Evolutionary conservation across 2,888 invertebrate genomes (phyloP), one percentile per base, ranked within the genome.

Genomic region (Vesta saturnalis): DNA sequence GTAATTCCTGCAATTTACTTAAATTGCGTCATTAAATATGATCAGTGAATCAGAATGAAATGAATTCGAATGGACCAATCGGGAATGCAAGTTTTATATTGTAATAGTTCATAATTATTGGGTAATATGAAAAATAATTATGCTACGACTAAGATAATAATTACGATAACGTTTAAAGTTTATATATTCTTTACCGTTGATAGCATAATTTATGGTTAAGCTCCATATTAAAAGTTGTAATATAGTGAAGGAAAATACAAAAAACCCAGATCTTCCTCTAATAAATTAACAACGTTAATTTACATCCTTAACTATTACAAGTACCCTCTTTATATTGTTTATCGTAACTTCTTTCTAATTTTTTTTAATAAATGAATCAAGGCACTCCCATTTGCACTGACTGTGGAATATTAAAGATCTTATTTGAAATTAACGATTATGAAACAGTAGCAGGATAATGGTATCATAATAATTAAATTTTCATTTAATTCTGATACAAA

Each of bases 41-140:
- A 62, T 49, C 22, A 47, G 54, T 16, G 18, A 23, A 49, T 22
- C 60, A n/a, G 39, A 58, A 15, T 30, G 21, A 21, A 62, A 47
- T 56, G 39, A 57, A 49, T 56, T 23, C 57, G 56, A 46, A 47
- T 46, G 18, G 16, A 19, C 43, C 39, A n/a, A 62, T 21, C 23
- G 30, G 54, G 18, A 55, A n/a, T 55, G n/a, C 55, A 21, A 19
- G 57, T 63, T 56, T 30, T 63, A 63, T 55, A 63, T 63, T 55
- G 57, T 63, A 63, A 63, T 63, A 49, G 63, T 47, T 46, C 57
- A 57, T 63, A 63, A 63, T 63, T 63, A 57, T 15, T 63, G n/a
- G 61, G 55, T 55, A 61, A 61, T 61, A 52, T 55, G 39, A 43
- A 61, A 61, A 63, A 63, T 63, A 49, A 57, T 63, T 63, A 55